A percentile compares a stretch with the other conserved stretches of the same genome.
Conservation (phyloP, 2,888 invertebrate genomes). For the Ephialtes manifestator region DNA sequence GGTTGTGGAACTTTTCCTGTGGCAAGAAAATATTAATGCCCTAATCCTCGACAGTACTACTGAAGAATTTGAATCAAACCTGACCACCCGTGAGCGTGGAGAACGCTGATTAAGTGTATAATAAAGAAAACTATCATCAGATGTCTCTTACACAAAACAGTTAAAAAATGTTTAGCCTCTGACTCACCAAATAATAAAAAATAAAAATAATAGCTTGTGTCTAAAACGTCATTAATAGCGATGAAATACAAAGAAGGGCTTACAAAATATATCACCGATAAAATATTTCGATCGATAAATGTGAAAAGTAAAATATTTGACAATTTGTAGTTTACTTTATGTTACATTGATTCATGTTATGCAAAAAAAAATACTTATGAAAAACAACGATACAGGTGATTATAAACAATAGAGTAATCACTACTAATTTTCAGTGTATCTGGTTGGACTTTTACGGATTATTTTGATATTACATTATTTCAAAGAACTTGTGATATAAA, state of each 20-base stretch:
- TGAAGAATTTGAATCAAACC: constrained; percentile 65
- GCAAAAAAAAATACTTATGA: too few species aligned
- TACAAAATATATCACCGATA: too few species aligned
- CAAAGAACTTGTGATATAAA: too few species aligned
- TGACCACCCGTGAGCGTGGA: constrained; percentile 80
- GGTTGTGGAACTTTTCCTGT: constrained; percentile 63
- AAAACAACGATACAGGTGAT: too few species aligned
- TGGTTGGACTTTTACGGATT: too few species aligned
- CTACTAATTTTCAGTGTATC: too few species aligned
- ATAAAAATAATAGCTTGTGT: not conserved
- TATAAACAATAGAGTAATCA: too few species aligned
- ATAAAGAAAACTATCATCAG: not conserved
- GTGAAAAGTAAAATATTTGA: too few species aligned
- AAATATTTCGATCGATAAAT: too few species aligned
- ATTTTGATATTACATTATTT: too few species aligned
- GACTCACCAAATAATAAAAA: not conserved
- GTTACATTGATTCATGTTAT: too few species aligned
- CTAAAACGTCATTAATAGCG: not conserved
- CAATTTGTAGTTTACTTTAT: too few species aligned
- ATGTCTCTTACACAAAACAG: constrained; percentile 3
- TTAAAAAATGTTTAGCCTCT: not conserved
- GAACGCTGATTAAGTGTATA: constrained; percentile 73
- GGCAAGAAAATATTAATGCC: constrained; percentile 75
- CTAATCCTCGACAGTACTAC: not conserved
- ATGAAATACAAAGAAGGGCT: not conserved